Evolutionary conservation across 2,888 invertebrate species (phyloP).

Genomic region (Syrista parreyssii): DNA sequence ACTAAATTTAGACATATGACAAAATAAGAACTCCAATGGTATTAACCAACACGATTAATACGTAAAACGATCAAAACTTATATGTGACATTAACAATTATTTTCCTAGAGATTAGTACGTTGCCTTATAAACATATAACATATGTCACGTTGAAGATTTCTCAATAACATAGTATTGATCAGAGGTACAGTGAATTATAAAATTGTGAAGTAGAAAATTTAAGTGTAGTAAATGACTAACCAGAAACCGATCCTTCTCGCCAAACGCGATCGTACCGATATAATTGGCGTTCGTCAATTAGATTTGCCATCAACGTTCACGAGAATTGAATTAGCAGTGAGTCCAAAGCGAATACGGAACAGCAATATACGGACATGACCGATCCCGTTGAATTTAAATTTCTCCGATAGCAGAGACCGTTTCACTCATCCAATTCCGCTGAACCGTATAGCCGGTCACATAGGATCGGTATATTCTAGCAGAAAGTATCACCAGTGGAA

Average conservation of each 20-base stretch:
- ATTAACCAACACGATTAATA: not conserved
- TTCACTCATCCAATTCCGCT: slow-evolving; percentile 39
- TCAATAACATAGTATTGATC: not conserved
- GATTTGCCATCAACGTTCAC: slow-evolving; percentile 50
- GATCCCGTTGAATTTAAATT: slow-evolving; percentile 54
- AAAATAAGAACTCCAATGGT: not conserved
- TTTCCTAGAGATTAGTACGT: no score
- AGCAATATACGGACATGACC: slow-evolving; percentile 31
- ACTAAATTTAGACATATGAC: not conserved
- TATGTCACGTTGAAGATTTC: not conserved
- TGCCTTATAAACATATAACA: not conserved
- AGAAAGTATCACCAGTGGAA: not conserved
- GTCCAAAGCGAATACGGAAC: slow-evolving; percentile 32
- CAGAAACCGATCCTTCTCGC: not conserved
- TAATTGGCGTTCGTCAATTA: slow-evolving; percentile 59
- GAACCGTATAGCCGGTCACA: slow-evolving; percentile 31
- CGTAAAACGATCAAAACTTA: not conserved
- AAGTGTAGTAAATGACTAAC: not conserved
- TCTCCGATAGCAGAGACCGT: slow-evolving; percentile 44
- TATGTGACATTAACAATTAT: no score
- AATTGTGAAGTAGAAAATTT: not conserved
- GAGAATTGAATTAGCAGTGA: not conserved
- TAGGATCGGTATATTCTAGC: not conserved
- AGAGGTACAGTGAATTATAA: not conserved
- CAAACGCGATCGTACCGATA: not conserved